phyloP scores from a whole-genome alignment of 2,113 vertebrate genomes.

The Deroptyus accipitrinus region DNA sequence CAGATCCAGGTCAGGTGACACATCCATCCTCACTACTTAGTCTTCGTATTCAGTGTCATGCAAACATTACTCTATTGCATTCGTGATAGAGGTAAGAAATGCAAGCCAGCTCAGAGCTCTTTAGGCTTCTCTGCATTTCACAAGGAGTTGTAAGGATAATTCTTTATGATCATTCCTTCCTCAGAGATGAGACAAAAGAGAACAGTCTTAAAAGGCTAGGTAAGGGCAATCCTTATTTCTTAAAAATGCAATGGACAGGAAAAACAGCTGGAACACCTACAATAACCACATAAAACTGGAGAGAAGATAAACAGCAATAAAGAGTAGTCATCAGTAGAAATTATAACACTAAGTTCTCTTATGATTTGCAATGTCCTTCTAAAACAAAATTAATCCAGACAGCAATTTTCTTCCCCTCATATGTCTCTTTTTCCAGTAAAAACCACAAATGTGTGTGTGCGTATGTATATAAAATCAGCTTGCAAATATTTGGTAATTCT shows the following conservation, averaged over 20 bases:
- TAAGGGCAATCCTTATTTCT: not conserved
- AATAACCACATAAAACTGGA: not conserved
- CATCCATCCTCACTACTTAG: not conserved
- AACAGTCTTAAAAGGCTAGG: not conserved
- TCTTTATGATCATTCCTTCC: not conserved
- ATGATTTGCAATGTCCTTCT: not conserved
- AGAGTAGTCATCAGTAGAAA: not conserved
- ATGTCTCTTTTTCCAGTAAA: not conserved
- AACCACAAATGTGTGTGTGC: not conserved
- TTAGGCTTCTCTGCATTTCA: not conserved
- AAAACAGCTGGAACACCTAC: not conserved
- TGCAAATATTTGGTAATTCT: not conserved
- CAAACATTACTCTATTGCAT: not conserved
- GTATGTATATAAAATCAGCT: not conserved
- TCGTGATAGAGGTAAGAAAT: not conserved
- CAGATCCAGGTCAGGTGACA: not conserved
- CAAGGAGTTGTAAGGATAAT: not conserved
- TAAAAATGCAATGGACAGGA: not conserved
- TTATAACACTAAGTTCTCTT: not conserved
- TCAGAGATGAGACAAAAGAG: not conserved
- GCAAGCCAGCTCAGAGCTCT: not conserved
- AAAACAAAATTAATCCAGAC: not conserved
- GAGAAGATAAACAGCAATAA: not conserved
- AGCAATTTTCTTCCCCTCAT: not conserved
- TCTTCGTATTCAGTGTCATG: not conserved